Base-by-base conservation (phyloP, 2,888 invertebrate species). In the Panopea generosa region DNA sequence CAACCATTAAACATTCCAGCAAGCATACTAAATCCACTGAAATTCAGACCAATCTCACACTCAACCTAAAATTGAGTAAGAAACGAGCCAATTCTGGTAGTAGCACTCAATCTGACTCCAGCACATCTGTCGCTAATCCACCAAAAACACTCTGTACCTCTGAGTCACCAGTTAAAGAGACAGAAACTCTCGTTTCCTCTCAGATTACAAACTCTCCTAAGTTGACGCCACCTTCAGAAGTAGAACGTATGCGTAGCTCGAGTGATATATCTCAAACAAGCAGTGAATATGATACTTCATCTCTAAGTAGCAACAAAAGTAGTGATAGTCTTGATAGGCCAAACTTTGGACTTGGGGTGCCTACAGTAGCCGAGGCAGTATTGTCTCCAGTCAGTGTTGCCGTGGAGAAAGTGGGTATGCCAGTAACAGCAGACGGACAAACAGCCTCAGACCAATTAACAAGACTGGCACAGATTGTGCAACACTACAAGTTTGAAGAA, bases 91-190 rank as follows among this genome's bases (percentile, higher is more conserved):
- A 33, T 40, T n/a, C 14, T 1, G 16, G 11, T 26, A n/a, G 53
- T 2, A 29, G 53, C 27, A 33, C 18, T 2, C 68, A 67, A 18
- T 66, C 77, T n/a, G 77, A 72, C 14, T 40, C 70, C 9, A 50
- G 47, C 33, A 40, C 49, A 7, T 59, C 71, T 52, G 76, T 76
- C 6, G 78, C 81, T 20, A 82, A 82, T 49, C 82, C 87, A 6
- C 90, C 91, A 4, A 90, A 90, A 63, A 85, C 89, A 16, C 72
- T 91, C n/a, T 78, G 82, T 45, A 89, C 89, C 38, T 88, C 90
- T 11, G 83, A 82, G 11, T 87, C 83, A 3, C 89, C 90, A 20
- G 80, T 90, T 7, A 75, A 77, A 18, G 79, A 77, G 33, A 78
- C 75, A 26, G 79, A 82, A 22, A 50, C 68, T 14, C 43, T 40